phyloP scores from a whole-genome alignment of 2,113 vertebrate species.

The Chroicocephalus ridibundus region DNA sequence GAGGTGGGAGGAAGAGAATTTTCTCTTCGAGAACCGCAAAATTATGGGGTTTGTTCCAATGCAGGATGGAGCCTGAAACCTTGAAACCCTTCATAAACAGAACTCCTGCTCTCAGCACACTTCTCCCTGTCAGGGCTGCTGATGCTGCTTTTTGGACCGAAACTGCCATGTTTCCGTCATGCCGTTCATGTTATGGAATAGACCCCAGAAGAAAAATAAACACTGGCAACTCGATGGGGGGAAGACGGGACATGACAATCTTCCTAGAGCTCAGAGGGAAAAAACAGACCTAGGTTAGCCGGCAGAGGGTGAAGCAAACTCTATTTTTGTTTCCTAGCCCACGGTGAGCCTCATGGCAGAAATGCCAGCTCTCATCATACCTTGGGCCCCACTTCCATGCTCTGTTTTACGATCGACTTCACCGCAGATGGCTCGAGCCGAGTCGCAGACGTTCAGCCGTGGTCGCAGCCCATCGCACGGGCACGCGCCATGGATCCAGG shows the following conservation, averaged over 20 bases:
- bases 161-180: slow-evolving; percentile 34
- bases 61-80: slow-evolving; percentile 43
- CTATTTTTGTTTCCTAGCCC: slow-evolving; percentile 59
- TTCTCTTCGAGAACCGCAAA: not conserved
- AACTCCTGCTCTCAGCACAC: slow-evolving; percentile 13
- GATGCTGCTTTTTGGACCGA: not conserved
- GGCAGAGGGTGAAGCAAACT: slow-evolving; percentile 42
- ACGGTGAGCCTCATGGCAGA: slow-evolving; percentile 24
- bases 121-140: not conserved
- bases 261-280: slow-evolving; percentile 38
- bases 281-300: slow-evolving; percentile 49
- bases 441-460: fast-evolving
- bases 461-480: fast-evolving
- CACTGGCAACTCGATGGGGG: not conserved
- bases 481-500: fast-evolving
- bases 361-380: slow-evolving; percentile 54
- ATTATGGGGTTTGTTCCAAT: not conserved
- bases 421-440: not conserved
- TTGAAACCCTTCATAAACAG: slow-evolving; percentile 17
- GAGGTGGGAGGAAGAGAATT: slow-evolving; percentile 47
- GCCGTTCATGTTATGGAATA: not conserved
- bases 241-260: slow-evolving; percentile 62
- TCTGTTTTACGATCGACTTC: not conserved
- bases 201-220: slow-evolving; percentile 31
- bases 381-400: not conserved